Evolutionary conservation across 2,888 invertebrate species (phyloP), one percentile per base, ranked within the genome.

Genomic region (Tipula confusa): DNA sequence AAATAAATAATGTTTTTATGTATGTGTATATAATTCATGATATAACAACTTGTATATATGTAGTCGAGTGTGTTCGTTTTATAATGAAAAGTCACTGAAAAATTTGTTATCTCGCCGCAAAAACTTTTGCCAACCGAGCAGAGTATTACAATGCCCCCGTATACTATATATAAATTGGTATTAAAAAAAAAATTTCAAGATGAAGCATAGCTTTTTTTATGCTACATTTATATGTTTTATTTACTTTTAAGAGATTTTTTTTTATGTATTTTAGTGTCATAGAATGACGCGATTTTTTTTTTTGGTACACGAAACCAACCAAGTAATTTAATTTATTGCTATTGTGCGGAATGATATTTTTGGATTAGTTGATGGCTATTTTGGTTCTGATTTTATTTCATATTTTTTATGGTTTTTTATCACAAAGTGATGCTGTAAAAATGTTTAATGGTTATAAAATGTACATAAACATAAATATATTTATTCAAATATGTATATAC

Each of bases 311-410:
- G 9, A 24, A 11, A 24, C 64, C 24, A 64, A 6, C 24, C 64
- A 64, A 64, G 24, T 24, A 64, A 64, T 64, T 64, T 64, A 64
- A 64, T 64, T 64, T 64, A 64, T 64, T 64, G 18, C 64, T 24
- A 24, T 64, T 64, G 64, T 24, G 18, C 64, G 18, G 64, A 64
- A 64, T 64, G 64, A 64, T 64, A 64, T 64, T 64, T 64, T 64
- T 24, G 64, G 64, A 64, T 64, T 64, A 64, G 64, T 64, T 64
- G 64, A 64, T 24, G 64, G 64, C 64, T 64, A 64, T 64, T 64
- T 64, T 64, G 64, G 64, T 24, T 64, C 64, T 24, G 64, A 64
- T 64, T 64, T 64, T 64, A 64, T 64, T 64, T 64, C 24, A 64
- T 64, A 64, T 64, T 24, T 64, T 64, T 24, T 64, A 64, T 64